phyloP scores from a whole-genome alignment of 2,888 invertebrate genomes.

The Dicyrtoma fusca region DNA sequence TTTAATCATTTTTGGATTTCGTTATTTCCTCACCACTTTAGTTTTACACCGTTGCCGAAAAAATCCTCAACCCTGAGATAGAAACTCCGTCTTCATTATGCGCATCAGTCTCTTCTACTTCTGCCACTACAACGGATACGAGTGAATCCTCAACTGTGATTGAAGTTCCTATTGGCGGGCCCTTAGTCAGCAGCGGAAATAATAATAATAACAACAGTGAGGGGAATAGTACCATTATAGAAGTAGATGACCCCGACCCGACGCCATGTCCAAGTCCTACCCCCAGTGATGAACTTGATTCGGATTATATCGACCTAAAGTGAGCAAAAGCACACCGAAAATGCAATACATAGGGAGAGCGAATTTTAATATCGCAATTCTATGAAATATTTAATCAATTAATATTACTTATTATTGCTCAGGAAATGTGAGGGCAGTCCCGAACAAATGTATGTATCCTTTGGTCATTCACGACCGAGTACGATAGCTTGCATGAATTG shows the following conservation, averaged over 20 bases:
- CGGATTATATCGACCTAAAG: slow-evolving; percentile 38
- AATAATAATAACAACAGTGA: neutral
- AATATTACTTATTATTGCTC: neutral
- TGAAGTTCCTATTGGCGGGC: slow-evolving; percentile 22
- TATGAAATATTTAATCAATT: neutral
- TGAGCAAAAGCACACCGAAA: slow-evolving; percentile 8
- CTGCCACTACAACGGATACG: slow-evolving; percentile 32
- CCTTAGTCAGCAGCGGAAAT: neutral
- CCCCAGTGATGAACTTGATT: slow-evolving; percentile 8
- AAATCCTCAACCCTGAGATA: slow-evolving; percentile 21
- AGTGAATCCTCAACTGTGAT: slow-evolving; percentile 32
- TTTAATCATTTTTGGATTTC: neutral
- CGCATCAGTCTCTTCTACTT: slow-evolving; percentile 7
- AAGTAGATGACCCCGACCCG: slow-evolving; percentile 29
- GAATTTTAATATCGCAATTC: neutral
- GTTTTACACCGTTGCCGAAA: slow-evolving; percentile 29
- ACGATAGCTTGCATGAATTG: no score
- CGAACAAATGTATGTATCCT: no score
- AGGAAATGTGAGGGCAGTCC: neutral
- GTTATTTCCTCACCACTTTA: slow-evolving; percentile 4
- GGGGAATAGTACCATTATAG: slow-evolving; percentile 6
- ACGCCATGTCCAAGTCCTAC: slow-evolving; percentile 30
- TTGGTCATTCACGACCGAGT: no score
- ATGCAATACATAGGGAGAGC: neutral
- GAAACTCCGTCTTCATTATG: neutral